phyloP scores from a whole-genome alignment of 1,140 invertebrate species.

The Drosophila santomea region DNA sequence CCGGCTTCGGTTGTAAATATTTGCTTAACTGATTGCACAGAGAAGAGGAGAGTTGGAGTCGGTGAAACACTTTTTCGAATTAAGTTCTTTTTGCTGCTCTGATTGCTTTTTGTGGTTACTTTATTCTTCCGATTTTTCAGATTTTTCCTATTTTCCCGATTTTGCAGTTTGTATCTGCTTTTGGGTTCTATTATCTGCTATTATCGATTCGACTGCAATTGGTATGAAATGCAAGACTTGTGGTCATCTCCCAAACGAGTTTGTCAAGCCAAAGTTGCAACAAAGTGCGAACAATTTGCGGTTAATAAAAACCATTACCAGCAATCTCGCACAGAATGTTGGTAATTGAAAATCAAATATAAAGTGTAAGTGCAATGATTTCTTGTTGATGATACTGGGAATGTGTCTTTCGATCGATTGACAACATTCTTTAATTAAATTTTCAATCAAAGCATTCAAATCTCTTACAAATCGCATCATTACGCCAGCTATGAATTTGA shows the following conservation, averaged over 20 bases:
- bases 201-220: constrained; percentile 34
- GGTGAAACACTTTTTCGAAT: constrained; percentile 30
- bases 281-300: constrained; percentile 46
- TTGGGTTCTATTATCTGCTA: too few relatives aligned
- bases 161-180: not conserved
- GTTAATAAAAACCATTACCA: constrained; percentile 44
- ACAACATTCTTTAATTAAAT: constrained; percentile 59
- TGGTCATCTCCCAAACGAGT: constrained; percentile 4
- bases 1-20: constrained; percentile 46
- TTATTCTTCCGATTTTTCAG: constrained; percentile 1
- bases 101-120: constrained; percentile 43
- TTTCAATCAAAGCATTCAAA: constrained; percentile 44
- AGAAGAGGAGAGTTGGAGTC: constrained; percentile 5
- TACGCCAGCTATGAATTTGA: constrained; percentile 75
- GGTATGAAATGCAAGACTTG: constrained; percentile 21
- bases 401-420: not conserved
- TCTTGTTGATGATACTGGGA: not conserved
- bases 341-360: constrained; percentile 14
- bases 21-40: constrained; percentile 42
- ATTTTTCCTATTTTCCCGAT: not conserved
- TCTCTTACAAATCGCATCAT: constrained; percentile 48
- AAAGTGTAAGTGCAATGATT: not conserved
- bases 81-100: constrained; percentile 30
- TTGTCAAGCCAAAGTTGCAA: constrained; percentile 5
- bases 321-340: not conserved